Percentiles rank a stretch among this genome's conserved stretches.
Conservation (phyloP, 2,888 invertebrate genomes). For the Andricus quercusramuli region DNA sequence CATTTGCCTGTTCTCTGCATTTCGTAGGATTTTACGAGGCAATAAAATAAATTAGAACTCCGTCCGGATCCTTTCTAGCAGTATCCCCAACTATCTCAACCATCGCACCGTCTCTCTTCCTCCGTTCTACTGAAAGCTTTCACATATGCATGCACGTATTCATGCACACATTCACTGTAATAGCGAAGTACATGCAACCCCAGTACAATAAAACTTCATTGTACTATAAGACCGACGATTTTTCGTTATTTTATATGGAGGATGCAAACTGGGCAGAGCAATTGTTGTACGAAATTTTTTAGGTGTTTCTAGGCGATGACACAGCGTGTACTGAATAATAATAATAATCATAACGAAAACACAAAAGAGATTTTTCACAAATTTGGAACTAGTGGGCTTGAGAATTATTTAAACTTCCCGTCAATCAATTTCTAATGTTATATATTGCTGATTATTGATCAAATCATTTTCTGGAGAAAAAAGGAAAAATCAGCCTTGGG, state of each 20-base stretch:
- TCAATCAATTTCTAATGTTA: too few relatives aligned
- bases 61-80: background rate
- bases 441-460: too few relatives aligned
- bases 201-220: slow-evolving; percentile 3
- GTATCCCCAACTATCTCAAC: background rate
- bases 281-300: background rate
- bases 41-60: slow-evolving; percentile 3
- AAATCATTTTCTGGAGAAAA: too few relatives aligned
- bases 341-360: too few relatives aligned
- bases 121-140: background rate
- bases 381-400: too few relatives aligned
- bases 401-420: too few relatives aligned
- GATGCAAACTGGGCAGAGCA: background rate
- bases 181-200: background rate
- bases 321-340: too few relatives aligned
- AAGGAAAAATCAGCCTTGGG: too few relatives aligned
- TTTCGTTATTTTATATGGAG: background rate
- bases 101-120: background rate
- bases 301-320: background rate
- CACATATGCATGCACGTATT: slow-evolving; percentile 1
- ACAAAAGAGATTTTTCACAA: too few relatives aligned
- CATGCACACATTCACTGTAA: background rate
- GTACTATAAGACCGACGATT: background rate
- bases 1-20: slow-evolving; percentile 1
- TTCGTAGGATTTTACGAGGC: slow-evolving; percentile 7